phyloP scores from a whole-genome alignment of 2,113 vertebrate genomes.

The Poeciliopsis turrubarensis region DNA sequence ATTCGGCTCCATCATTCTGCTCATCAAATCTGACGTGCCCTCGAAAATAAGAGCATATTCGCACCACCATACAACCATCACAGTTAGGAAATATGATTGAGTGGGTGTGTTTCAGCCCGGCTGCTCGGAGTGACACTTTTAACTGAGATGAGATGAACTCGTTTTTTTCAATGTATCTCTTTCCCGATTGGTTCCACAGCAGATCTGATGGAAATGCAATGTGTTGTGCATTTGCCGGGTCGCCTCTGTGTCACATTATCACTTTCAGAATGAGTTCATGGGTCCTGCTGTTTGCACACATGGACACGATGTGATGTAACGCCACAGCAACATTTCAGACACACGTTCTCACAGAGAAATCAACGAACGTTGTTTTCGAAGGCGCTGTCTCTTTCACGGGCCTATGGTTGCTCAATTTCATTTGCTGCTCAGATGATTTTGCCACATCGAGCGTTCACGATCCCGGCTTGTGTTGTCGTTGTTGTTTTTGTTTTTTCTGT shows the following conservation, averaged over 20 bases:
- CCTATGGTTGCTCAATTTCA: neutral
- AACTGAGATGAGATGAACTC: neutral
- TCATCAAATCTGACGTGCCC: too few relatives aligned
- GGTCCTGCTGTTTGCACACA: slow-evolving; percentile 30
- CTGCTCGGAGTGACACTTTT: slow-evolving; percentile 23
- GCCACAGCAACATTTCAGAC: slow-evolving; percentile 1
- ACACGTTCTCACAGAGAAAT: neutral
- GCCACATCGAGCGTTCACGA: neutral
- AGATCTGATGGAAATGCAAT: slow-evolving; percentile 7
- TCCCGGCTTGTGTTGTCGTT: neutral
- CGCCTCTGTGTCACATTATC: slow-evolving; percentile 36
- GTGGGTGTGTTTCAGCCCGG: slow-evolving; percentile 17
- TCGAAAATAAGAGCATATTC: too few relatives aligned
- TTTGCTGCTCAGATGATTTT: neutral
- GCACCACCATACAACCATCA: too few relatives aligned
- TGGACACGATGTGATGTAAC: slow-evolving; percentile 41
- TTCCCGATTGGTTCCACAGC: too few relatives aligned
- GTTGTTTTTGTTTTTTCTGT: neutral
- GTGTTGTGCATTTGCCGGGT: neutral
- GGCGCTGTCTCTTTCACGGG: neutral
- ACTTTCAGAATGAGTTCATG: slow-evolving; percentile 27
- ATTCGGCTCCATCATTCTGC: too few relatives aligned
- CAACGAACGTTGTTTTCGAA: neutral
- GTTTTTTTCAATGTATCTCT: neutral
- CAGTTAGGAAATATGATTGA: slow-evolving; percentile 26